A percentile compares a stretch with the other conserved stretches of the same genome.
Conservation (phyloP, 2,797 vertebrate genomes). For the Falco cherrug region DNA sequence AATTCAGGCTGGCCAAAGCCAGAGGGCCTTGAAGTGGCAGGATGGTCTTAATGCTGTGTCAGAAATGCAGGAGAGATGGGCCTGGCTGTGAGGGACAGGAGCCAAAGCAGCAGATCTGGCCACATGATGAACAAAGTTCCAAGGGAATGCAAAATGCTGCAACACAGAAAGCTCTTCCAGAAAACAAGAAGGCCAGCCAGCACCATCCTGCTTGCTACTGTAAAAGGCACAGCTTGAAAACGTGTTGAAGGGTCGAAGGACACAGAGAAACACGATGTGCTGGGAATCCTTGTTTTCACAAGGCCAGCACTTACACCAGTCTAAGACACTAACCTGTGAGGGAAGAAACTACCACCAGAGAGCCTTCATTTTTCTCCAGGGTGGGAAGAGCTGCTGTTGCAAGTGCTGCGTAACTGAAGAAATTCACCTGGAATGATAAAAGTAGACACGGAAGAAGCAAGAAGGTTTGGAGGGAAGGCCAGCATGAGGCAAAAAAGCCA, state of each 20-base stretch:
- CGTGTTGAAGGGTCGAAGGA: neutral
- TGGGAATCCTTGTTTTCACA: neutral
- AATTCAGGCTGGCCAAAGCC: neutral
- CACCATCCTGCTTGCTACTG: neutral
- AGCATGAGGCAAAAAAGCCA: neutral
- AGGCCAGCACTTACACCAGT: neutral
- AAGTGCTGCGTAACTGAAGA: slow-evolving; percentile 87
- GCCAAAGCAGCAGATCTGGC: neutral
- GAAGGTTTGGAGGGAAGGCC: neutral
- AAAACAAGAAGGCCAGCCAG: neutral
- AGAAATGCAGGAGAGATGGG: neutral
- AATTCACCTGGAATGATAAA: slow-evolving; percentile 84
- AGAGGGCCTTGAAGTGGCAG: neutral
- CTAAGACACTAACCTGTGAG: slow-evolving; percentile 78
- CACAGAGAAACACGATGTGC: neutral
- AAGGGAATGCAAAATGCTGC: neutral
- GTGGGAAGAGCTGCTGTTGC: slow-evolving; percentile 80
- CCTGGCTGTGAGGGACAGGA: neutral
- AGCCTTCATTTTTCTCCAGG: slow-evolving; percentile 82
- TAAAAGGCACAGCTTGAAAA: neutral
- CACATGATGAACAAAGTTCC: neutral
- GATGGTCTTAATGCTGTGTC: neutral
- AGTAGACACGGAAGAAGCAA: neutral
- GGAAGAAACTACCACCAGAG: slow-evolving; percentile 86
- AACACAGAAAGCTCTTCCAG: neutral